These are phyloP conservation scores for Toxostoma redivivum DNA, from an alignment of 2,113 vertebrate genomes.

Conservation along the genomic window DNA sequence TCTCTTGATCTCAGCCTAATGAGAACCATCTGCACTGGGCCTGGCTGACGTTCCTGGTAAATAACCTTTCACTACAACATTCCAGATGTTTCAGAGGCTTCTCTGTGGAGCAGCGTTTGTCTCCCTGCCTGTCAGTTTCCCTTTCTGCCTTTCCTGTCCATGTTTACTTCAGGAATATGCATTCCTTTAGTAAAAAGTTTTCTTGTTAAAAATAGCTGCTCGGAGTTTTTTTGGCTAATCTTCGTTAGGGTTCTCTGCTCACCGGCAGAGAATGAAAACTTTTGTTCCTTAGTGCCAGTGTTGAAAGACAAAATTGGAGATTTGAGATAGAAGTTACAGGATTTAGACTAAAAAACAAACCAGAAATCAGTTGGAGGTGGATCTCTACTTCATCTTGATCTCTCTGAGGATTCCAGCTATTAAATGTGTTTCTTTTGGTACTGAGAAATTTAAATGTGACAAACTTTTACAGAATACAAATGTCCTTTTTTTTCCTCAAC, in stretches of 20 bases:
- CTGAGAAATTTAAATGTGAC: neutral
- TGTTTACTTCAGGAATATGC: slow-evolving; percentile 18
- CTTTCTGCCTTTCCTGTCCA: slow-evolving; percentile 25
- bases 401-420: neutral
- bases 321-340: neutral
- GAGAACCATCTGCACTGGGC: slow-evolving; percentile 43
- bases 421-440: neutral
- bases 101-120: neutral
- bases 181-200: neutral
- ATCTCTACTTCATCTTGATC: neutral
- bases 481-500: neutral
- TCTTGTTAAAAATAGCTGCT: neutral
- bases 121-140: neutral
- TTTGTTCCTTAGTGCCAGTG: neutral
- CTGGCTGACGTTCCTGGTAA: slow-evolving; percentile 46
- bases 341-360: neutral
- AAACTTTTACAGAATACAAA: neutral
- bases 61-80: slow-evolving; percentile 39
- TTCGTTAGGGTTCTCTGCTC: neutral
- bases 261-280: neutral
- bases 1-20: slow-evolving; percentile 60
- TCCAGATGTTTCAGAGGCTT: slow-evolving; percentile 57
- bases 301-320: neutral
- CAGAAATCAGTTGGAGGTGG: neutral
- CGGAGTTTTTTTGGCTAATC: neutral